These are phyloP conservation scores for Magallana nippona DNA, from an alignment of 2,888 invertebrate genomes.

Conservation along the genomic window DNA sequence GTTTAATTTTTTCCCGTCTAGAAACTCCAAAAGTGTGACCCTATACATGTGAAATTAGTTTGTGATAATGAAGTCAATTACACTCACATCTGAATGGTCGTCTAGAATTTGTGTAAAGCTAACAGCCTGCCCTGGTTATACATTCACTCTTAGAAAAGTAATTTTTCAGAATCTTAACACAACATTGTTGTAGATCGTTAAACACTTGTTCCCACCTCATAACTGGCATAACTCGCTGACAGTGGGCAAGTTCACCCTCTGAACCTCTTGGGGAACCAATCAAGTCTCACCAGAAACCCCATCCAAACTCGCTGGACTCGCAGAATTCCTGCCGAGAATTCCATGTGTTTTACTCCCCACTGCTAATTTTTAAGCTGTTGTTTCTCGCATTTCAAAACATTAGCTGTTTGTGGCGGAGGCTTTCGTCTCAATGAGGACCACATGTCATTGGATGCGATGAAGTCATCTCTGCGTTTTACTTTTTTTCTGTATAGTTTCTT, in stretches of 20 bases:
- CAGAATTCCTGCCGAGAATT: not conserved
- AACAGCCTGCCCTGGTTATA: too few relatives aligned
- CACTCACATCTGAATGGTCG: too few relatives aligned
- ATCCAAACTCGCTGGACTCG: not conserved
- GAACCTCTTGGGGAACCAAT: not conserved
- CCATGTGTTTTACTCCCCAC: slow-evolving; percentile 20
- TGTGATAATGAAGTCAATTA: too few relatives aligned
- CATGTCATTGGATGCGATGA: slow-evolving; percentile 22
- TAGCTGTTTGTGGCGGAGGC: slow-evolving; percentile 6
- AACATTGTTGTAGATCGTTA: not conserved
- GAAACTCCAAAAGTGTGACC: too few relatives aligned
- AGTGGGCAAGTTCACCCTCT: not conserved
- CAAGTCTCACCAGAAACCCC: not conserved
- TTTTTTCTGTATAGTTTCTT: not conserved
- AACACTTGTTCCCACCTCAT: slow-evolving; percentile 24
- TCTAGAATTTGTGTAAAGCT: too few relatives aligned
- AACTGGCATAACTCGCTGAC: slow-evolving; percentile 1
- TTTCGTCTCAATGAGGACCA: slow-evolving; percentile 7
- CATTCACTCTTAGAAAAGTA: too few relatives aligned
- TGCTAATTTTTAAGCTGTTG: slow-evolving; percentile 32
- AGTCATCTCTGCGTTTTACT: not conserved
- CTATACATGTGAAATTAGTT: too few relatives aligned
- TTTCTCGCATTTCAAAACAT: slow-evolving; percentile 32
- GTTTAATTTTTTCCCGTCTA: too few relatives aligned
- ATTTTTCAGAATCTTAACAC: too few relatives aligned